Evolutionary conservation across 2,888 invertebrate species (phyloP), one percentile per base, ranked within the genome.

Genomic region (Clivina fossor): DNA sequence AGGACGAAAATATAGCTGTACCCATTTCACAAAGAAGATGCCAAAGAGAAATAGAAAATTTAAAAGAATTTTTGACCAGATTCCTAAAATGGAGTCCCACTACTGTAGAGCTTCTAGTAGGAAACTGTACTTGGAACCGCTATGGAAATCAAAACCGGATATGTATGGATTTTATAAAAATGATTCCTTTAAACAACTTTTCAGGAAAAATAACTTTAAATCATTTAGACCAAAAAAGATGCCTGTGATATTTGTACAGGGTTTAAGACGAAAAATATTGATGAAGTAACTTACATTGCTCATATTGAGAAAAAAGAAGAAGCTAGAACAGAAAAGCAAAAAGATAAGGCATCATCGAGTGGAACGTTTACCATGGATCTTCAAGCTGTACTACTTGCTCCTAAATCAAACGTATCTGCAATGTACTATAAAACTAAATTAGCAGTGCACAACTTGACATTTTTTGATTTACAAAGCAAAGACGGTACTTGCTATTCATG

Each of bases 61-160:
- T n/a, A n/a, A n/a, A n/a, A n/a, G n/a, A n/a, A n/a, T n/a, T n/a
- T n/a, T n/a, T n/a, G n/a, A n/a, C n/a, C n/a, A n/a, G n/a, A n/a
- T n/a, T n/a, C 59, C 60, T 28, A 62, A 63, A 59, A 56, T 64
- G 58, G 58, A 60, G 32, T 63, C 62, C 2, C 63, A 64, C 40
- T 63, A 63, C 51, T 63, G 63, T 49, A 53, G 63, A 53, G 44
- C 49, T 30, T 49, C 54, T 37, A 51, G 60, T 19, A 46, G 49
- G 11, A 63, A 64, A 58, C 35, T 60, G 24, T 64, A 63, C 46
- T 57, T 65, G 40, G 60, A 62, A 57, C 62, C 57, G 16, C 30
- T 35, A 18, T 61, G 56, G 50, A 32, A 50, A 11, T 53, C 46
- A 11, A 56, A 57, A 28, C 37, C 33, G 9, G 22, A 47, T 8